These are phyloP conservation scores for Sclerurus mexicanus DNA, from an alignment of 2,113 vertebrate species.

Conservation along the genomic window DNA sequence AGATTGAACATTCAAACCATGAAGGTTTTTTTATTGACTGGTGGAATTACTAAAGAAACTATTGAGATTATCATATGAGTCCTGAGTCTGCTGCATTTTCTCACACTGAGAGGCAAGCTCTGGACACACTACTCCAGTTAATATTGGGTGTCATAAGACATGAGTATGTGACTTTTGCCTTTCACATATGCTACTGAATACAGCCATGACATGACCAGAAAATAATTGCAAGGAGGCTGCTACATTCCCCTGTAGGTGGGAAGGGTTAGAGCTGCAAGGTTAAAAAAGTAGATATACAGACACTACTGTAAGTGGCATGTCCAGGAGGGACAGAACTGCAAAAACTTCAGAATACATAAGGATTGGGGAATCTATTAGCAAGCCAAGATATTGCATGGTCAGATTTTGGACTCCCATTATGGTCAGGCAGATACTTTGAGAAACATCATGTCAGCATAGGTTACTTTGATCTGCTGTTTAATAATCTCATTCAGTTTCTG, in stretches of 20 bases:
- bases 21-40: not conserved
- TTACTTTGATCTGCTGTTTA: not conserved
- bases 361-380: not conserved
- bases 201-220: not conserved
- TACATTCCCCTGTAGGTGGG: not conserved
- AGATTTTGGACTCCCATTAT: not conserved
- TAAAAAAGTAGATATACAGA: not conserved
- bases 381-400: not conserved
- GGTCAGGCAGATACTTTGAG: not conserved
- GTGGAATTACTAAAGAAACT: not conserved
- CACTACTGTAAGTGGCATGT: accelerated
- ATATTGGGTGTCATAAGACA: accelerated
- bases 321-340: not conserved
- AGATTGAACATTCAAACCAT: not conserved
- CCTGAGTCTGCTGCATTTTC: not conserved
- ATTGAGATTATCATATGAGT: not conserved
- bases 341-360: accelerated
- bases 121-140: not conserved
- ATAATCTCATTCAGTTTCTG: not conserved
- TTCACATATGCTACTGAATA: not conserved
- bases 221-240: not conserved
- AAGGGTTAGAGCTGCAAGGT: not conserved
- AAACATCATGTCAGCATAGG: not conserved
- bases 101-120: not conserved
- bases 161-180: not conserved